Evolutionary conservation across 2,113 vertebrate species (phyloP).

Genomic region (Channa maculata): DNA sequence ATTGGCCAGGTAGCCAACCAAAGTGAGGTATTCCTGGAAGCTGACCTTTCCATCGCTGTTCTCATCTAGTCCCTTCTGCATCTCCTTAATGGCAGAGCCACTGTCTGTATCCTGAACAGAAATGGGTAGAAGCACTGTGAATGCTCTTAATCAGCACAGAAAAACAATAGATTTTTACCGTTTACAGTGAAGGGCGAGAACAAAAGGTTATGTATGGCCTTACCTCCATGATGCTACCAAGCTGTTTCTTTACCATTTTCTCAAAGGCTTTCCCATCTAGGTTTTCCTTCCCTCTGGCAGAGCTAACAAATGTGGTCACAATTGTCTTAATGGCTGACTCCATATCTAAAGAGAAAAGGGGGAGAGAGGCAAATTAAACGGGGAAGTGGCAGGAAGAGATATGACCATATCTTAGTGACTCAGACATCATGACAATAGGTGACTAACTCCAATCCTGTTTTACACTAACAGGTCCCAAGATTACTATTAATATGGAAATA

Average conservation of each 20-base stretch:
- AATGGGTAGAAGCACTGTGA: not conserved
- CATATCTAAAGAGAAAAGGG: constrained; percentile 67
- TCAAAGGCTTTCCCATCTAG: constrained; percentile 68
- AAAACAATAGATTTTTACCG: not conserved
- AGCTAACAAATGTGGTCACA: constrained; percentile 71
- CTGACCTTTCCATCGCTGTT: constrained; percentile 81
- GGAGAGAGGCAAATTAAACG: constrained; percentile 5
- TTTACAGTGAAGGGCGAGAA: not conserved
- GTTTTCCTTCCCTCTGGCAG: constrained; percentile 69
- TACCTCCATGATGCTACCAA: constrained; percentile 77
- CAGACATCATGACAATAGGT: constrained; percentile 13
- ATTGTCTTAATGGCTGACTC: constrained; percentile 78
- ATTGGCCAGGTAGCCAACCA: constrained; percentile 80
- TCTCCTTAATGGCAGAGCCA: constrained; percentile 69
- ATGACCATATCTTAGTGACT: constrained; percentile 22
- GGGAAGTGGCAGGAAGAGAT: constrained; percentile 11
- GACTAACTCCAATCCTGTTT: not conserved
- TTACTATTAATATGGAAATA: constrained; percentile 1
- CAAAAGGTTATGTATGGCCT: not conserved
- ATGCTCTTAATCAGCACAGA: not conserved
- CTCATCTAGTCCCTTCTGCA: constrained; percentile 76
- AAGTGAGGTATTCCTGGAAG: constrained; percentile 79
- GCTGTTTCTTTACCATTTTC: constrained; percentile 72
- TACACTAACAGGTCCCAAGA: not conserved
- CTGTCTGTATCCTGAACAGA: constrained; percentile 71